These are phyloP conservation scores for Hecatera dysodea DNA, from an alignment of 2,888 invertebrate species.

Conservation along the genomic window DNA sequence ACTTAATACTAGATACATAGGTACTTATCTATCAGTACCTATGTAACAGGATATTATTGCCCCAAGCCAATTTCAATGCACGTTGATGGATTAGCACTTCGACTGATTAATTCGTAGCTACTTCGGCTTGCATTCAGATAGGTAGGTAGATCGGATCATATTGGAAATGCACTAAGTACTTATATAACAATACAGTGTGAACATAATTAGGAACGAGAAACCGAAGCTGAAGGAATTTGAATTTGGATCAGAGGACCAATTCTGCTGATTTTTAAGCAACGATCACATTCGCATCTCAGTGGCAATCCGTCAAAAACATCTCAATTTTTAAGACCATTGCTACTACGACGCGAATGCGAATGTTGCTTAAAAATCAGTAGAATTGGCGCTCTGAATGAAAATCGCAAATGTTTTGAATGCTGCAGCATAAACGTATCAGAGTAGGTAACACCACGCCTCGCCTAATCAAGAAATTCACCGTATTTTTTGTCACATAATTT, in stretches of 20 bases:
- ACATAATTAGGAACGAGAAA: neutral
- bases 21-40: neutral
- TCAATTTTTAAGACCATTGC: no score
- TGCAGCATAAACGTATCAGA: no score
- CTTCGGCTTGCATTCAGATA: neutral
- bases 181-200: neutral
- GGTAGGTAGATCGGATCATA: neutral
- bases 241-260: neutral
- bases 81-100: conserved; percentile 37
- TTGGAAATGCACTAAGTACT: conserved; percentile 1
- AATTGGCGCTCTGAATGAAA: no score
- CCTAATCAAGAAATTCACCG: no score
- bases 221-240: neutral
- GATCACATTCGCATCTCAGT: no score
- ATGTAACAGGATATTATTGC: neutral
- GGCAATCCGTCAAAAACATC: no score
- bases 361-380: no score
- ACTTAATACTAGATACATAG: no score
- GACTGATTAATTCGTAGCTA: conserved; percentile 16
- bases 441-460: no score
- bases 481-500: neutral
- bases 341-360: no score
- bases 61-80: conserved; percentile 6
- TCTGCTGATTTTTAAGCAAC: no score
- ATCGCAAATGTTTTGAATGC: no score